Percentiles rank a stretch among this genome's conserved stretches.
These are phyloP conservation scores for Myotis daubentonii DNA, from an alignment of 2,797 vertebrate species.

Conservation along the genomic window DNA sequence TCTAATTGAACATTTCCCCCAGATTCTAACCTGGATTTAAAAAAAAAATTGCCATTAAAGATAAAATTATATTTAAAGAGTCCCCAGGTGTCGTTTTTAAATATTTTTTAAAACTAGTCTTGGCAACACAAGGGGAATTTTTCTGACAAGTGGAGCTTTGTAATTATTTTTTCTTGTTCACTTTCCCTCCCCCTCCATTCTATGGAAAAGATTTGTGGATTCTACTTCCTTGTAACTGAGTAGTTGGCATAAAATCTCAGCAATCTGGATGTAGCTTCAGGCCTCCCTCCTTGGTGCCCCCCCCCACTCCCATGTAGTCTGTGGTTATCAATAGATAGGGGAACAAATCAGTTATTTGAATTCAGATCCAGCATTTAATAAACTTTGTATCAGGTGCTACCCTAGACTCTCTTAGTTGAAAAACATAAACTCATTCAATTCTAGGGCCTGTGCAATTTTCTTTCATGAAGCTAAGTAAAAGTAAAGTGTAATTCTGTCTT, in stretches of 20 bases:
- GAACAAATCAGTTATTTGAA: background rate
- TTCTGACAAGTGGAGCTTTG: slow-evolving; percentile 13
- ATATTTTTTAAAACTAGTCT: background rate
- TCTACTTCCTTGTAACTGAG: slow-evolving; percentile 34
- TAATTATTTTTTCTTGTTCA: slow-evolving; percentile 36
- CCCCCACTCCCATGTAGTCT: background rate
- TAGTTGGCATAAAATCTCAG: slow-evolving; percentile 12
- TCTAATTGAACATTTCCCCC: background rate
- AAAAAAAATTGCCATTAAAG: background rate
- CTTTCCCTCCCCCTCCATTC: background rate
- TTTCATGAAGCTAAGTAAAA: slow-evolving; percentile 42
- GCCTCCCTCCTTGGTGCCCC: too few relatives aligned
- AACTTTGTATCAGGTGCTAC: background rate
- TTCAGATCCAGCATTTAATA: slow-evolving; percentile 26
- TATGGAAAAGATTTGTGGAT: slow-evolving; percentile 25
- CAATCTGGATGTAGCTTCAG: background rate
- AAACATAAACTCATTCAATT: background rate
- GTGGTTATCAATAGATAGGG: background rate
- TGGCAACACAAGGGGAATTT: slow-evolving; percentile 10
- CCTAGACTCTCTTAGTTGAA: background rate
- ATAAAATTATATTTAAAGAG: background rate
- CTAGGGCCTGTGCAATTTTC: background rate
- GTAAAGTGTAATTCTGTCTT: slow-evolving; percentile 29
- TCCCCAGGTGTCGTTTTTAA: too few relatives aligned
- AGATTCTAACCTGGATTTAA: background rate